These are phyloP conservation scores for Limnothrissa miodon DNA, from an alignment of 2,113 vertebrate genomes.

Conservation along the genomic window DNA sequence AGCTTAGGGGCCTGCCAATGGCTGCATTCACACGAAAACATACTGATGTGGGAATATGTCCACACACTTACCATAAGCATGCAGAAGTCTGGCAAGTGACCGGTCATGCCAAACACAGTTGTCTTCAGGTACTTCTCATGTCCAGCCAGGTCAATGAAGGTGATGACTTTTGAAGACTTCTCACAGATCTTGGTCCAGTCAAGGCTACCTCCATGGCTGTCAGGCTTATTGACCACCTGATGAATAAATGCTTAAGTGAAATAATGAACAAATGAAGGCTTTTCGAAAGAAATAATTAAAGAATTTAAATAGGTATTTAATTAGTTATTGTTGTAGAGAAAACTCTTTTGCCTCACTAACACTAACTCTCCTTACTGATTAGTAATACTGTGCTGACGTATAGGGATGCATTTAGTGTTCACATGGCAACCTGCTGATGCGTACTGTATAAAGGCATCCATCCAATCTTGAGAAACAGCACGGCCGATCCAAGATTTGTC, in stretches of 20 bases:
- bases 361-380: background rate
- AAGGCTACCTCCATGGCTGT: slow-evolving; percentile 93
- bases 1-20: background rate
- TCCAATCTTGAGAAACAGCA: background rate
- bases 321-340: too few relatives aligned
- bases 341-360: background rate
- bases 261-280: background rate
- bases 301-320: too few relatives aligned
- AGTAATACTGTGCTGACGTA: background rate
- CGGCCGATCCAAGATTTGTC: background rate
- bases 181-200: slow-evolving; percentile 99
- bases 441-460: background rate
- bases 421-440: background rate
- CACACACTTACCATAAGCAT: slow-evolving; percentile 91
- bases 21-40: too few relatives aligned
- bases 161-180: slow-evolving; percentile 97
- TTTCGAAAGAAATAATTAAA: too few relatives aligned
- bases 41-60: background rate
- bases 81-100: slow-evolving; percentile 97
- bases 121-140: slow-evolving; percentile 99
- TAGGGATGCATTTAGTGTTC: background rate
- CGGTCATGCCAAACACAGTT: slow-evolving; percentile 97
- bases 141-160: slow-evolving; percentile 96
- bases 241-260: slow-evolving; percentile 43
- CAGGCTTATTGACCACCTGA: slow-evolving; percentile 94